A percentile compares a stretch with the other conserved stretches of the same genome.
phyloP scores from a whole-genome alignment of 2,888 invertebrate genomes.

The Oeneis ivallda region DNA sequence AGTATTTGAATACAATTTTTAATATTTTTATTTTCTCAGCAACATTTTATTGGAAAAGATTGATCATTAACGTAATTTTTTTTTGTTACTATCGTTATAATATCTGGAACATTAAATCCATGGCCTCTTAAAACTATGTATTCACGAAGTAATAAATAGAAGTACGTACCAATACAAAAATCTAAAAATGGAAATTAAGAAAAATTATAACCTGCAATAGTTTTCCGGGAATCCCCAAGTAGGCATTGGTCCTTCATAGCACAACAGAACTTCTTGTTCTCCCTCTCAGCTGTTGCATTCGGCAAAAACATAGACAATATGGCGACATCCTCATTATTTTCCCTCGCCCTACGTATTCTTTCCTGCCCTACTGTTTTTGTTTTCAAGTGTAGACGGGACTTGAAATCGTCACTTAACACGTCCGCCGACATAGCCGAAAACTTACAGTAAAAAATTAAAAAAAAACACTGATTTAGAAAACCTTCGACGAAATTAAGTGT shows the following conservation, averaged over 20 bases:
- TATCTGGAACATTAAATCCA: too few species aligned
- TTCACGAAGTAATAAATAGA: neutral
- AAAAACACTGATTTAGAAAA: slow-evolving; percentile 32
- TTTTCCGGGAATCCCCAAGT: slow-evolving; percentile 88
- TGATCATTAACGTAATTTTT: too few species aligned
- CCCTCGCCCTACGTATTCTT: slow-evolving; percentile 88
- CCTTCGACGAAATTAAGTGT: neutral
- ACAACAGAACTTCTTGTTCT: slow-evolving; percentile 90
- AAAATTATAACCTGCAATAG: slow-evolving; percentile 86
- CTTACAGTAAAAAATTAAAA: slow-evolving; percentile 35
- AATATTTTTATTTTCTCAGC: too few species aligned
- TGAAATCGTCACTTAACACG: slow-evolving; percentile 89
- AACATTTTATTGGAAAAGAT: too few species aligned
- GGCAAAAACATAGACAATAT: slow-evolving; percentile 92
- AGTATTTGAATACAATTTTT: too few species aligned
- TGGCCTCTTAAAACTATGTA: too few species aligned
- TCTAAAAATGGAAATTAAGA: neutral
- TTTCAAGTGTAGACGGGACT: slow-evolving; percentile 86
- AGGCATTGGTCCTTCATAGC: slow-evolving; percentile 87
- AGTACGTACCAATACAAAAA: neutral
- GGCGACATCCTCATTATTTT: slow-evolving; percentile 93
- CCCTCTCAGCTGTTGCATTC: slow-evolving; percentile 82
- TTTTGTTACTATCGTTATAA: too few species aligned
- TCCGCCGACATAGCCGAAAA: slow-evolving; percentile 85
- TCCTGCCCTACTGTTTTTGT: slow-evolving; percentile 92